Percentiles rank a stretch among this genome's conserved stretches.
Conservation (phyloP, 2,113 vertebrate genomes). For the Pelecanus crispus region DNA sequence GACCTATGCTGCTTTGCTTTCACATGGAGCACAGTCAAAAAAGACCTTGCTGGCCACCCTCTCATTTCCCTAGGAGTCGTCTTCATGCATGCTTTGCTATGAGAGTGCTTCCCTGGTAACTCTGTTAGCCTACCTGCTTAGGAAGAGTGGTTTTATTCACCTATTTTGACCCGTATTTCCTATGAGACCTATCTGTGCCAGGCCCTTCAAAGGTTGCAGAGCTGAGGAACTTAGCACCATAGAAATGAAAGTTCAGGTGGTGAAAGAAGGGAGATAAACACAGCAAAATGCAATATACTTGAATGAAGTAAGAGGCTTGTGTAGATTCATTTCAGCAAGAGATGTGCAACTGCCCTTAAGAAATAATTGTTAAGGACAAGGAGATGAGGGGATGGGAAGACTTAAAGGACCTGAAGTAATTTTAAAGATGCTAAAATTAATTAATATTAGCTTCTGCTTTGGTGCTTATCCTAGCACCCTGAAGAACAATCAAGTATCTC, state of each 20-base stretch:
- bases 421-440: conserved; percentile 29
- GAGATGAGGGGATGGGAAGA: background rate
- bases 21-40: background rate
- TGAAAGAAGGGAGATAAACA: background rate
- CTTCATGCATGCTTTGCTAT: accelerated
- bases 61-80: accelerated
- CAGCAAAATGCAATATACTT: background rate
- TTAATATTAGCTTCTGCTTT: conserved; percentile 18
- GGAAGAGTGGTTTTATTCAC: background rate
- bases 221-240: background rate
- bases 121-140: background rate
- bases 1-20: background rate
- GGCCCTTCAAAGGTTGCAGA: background rate
- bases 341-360: background rate
- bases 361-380: background rate
- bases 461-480: background rate
- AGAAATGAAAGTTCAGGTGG: background rate
- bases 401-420: conserved; percentile 5
- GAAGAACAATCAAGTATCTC: conserved; percentile 14
- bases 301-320: background rate
- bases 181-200: background rate
- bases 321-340: background rate
- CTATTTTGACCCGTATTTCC: background rate
- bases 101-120: background rate
- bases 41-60: background rate